Conservation (phyloP, 2,797 vertebrate species). For the Fringilla coelebs region DNA sequence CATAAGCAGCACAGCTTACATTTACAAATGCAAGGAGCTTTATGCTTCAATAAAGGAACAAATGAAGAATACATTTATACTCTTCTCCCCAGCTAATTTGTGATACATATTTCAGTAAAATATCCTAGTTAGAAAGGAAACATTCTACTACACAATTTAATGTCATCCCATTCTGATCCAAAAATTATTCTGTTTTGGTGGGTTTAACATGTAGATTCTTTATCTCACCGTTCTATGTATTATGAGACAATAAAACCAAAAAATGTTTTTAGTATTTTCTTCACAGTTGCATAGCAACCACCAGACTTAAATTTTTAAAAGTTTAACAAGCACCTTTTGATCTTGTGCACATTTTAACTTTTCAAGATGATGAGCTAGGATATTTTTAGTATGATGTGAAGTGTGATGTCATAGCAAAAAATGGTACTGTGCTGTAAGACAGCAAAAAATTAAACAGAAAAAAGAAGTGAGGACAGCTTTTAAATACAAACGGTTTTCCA, state of each 20-base stretch:
- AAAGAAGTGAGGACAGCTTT: neutral
- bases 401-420: neutral
- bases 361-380: neutral
- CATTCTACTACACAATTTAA: neutral
- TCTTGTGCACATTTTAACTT: neutral
- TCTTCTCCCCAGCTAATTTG: neutral
- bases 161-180: neutral
- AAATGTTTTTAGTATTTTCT: neutral
- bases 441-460: neutral
- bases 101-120: neutral
- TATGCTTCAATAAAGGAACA: neutral
- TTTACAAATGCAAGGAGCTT: neutral
- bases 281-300: neutral
- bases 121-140: neutral
- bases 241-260: neutral
- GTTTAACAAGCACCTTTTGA: neutral
- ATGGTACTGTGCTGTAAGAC: neutral
- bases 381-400: neutral
- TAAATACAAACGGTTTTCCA: neutral
- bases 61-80: neutral
- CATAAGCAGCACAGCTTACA: neutral
- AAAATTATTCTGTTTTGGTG: neutral
- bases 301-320: neutral
- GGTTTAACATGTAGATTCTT: neutral
- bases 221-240: neutral